Base-by-base conservation (phyloP, 2,113 vertebrate genomes). In the Sebastes fasciatus region DNA sequence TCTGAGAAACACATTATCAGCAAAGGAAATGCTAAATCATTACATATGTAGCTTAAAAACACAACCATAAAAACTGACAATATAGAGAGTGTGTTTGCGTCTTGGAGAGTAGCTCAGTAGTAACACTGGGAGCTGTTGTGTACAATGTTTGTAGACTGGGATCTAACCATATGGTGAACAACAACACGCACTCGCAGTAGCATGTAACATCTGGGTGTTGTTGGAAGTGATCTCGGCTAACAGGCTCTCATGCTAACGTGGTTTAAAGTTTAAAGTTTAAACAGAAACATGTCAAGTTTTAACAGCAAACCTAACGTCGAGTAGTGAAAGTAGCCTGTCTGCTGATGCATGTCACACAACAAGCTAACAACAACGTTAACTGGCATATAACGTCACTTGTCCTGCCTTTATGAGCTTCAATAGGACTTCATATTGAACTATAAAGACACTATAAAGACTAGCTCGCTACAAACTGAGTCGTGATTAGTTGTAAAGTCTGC, bases 1-100 rank as follows among this genome's bases (percentile, higher is more conserved):
- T 54, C 83, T 79, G 69, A 82, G 58, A 72, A 80, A 83, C 64
- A 86, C 61, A 65, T 52, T 21, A 72, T 4, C n/a, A 79, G 58
- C 21, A n/a, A 71, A 12, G 63, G 8, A 69, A 48, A 58, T 12
- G 45, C 48, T 17, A 6, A 68, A 69, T 74, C 62, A 70, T 19
- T 10, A 63, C 1, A 9, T 1, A 12, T 48, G 45, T 8, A 1
- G 51, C 7, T 23, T 21, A 12, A 54, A 57, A 43, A 21, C 12
- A 77, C 8, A 77, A 23, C 48, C 6, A 68, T 6, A 8, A 51
- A 45, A 9, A n/a, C 7, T 9, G 9, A 26, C 68, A 26, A 49
- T 2, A 45, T 11, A 26, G 52, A 64, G 8, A 2, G 21, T 1
- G 17, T 40, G 16, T 12, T 5, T 34, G 8, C 51, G 19, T 57